Conservation (phyloP, 2,888 invertebrate genomes). For the Hypomecis punctinalis region DNA sequence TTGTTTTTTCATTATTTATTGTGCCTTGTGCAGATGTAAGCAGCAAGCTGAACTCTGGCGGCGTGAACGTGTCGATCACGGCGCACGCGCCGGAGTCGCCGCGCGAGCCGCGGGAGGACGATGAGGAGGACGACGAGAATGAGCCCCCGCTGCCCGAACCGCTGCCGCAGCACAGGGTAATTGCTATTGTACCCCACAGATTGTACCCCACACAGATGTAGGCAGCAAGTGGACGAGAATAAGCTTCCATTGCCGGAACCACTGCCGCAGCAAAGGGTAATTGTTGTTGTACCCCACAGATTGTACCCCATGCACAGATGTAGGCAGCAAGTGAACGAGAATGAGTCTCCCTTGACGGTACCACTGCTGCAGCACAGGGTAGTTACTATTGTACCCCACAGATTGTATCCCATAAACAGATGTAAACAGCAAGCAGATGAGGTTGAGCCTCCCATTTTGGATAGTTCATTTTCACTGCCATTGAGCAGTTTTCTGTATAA, state of each 20-base stretch:
- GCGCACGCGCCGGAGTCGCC: conserved; percentile 82
- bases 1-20: too few relatives aligned
- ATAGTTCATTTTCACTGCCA: too few relatives aligned
- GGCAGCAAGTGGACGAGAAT: conserved; percentile 86
- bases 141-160: conserved; percentile 80
- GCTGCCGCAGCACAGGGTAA: conserved; percentile 36
- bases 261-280: conserved; percentile 35
- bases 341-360: conserved; percentile 81
- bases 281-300: conserved; percentile 1
- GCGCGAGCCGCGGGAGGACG: conserved; percentile 75
- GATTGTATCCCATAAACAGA: conserved; percentile 50
- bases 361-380: conserved; percentile 36
- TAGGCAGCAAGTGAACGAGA: conserved; percentile 85
- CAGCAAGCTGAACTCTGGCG: conserved; percentile 84
- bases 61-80: conserved; percentile 76
- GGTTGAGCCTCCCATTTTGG: conserved; percentile 75
- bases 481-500: too few relatives aligned
- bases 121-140: conserved; percentile 87
- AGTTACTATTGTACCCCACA: conserved; percentile 8
- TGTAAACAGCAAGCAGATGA: conserved; percentile 86
- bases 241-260: conserved; percentile 80
- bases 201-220: conserved; percentile 58
- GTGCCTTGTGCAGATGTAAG: conserved; percentile 65
- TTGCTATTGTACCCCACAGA: conserved; percentile 2
- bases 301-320: conserved; percentile 56